Conservation (phyloP, 2,113 vertebrate genomes). For the Nibea coibor region DNA sequence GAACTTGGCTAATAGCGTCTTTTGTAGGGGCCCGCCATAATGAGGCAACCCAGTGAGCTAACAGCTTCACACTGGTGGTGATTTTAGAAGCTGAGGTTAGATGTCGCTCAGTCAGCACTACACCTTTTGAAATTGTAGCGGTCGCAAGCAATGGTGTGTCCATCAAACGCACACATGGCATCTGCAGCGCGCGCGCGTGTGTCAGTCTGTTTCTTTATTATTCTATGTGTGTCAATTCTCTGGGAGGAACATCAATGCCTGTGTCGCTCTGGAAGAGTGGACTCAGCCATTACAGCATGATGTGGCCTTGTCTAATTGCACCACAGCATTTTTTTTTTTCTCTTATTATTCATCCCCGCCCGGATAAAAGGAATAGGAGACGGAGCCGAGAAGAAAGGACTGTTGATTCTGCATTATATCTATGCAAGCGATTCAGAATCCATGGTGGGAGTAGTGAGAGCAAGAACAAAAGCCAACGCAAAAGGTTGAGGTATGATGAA, state of each 20-base stretch:
- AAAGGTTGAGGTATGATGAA: conserved; percentile 24
- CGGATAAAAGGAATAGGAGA: conserved; percentile 31
- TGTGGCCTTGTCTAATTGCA: conserved; percentile 70
- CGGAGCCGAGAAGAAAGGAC: conserved; percentile 9
- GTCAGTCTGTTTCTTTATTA: conserved; percentile 33
- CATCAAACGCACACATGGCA: conserved; percentile 33
- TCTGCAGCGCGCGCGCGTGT: background rate
- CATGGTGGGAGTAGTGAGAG: conserved; percentile 27
- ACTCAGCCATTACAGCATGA: conserved; percentile 39
- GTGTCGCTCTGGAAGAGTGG: conserved; percentile 21
- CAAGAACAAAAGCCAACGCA: conserved; percentile 30
- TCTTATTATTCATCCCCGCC: conserved; percentile 32
- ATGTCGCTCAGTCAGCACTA: conserved; percentile 20
- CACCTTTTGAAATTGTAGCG: conserved; percentile 19
- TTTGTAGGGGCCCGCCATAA: conserved; percentile 26
- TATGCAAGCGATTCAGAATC: conserved; percentile 31
- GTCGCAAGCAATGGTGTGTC: conserved; percentile 18
- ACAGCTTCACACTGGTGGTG: conserved; percentile 25
- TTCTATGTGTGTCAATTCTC: conserved; percentile 16
- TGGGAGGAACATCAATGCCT: conserved; percentile 42
- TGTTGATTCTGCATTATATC: conserved; percentile 10
- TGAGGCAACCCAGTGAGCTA: conserved; percentile 31
- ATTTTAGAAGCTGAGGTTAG: conserved; percentile 29
- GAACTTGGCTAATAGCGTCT: conserved; percentile 26
- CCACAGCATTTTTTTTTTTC: conserved; percentile 12